These are phyloP conservation scores for Amphipyra berbera DNA, from an alignment of 2,888 invertebrate species.

Conservation along the genomic window DNA sequence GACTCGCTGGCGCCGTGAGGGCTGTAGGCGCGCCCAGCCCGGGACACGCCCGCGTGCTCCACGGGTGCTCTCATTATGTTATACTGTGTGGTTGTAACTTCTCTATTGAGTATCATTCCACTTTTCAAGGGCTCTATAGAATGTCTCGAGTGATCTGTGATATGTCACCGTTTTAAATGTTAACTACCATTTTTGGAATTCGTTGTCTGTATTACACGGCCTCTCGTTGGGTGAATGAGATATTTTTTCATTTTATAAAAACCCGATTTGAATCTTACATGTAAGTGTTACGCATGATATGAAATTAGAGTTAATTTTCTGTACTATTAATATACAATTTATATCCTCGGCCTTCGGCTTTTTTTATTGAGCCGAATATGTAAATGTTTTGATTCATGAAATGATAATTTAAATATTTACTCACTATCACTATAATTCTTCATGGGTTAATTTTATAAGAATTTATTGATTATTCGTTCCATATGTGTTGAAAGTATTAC, in stretches of 20 bases:
- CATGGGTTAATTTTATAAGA: constrained; percentile 43
- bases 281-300: constrained; percentile 50
- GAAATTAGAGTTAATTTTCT: constrained; percentile 43
- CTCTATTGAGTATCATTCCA: constrained; percentile 61
- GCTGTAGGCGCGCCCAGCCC: too few relatives aligned
- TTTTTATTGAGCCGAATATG: constrained; percentile 24
- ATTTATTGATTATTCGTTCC: constrained; percentile 43
- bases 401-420: constrained; percentile 48
- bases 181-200: constrained; percentile 42
- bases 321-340: constrained; percentile 39
- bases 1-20: constrained; percentile 75
- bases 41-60: background rate
- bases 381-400: constrained; percentile 43
- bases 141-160: constrained; percentile 75
- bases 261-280: constrained; percentile 32
- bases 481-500: constrained; percentile 49
- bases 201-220: constrained; percentile 44
- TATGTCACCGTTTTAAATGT: constrained; percentile 63
- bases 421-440: constrained; percentile 17
- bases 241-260: constrained; percentile 35
- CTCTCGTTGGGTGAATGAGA: constrained; percentile 44
- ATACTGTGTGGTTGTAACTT: constrained; percentile 25
- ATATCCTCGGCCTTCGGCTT: constrained; percentile 31
- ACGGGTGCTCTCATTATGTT: background rate
- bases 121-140: constrained; percentile 51